Percentiles rank a stretch among this genome's conserved stretches.
Conservation (phyloP, 2,888 invertebrate genomes). For the Exephanes ischioxanthus region DNA sequence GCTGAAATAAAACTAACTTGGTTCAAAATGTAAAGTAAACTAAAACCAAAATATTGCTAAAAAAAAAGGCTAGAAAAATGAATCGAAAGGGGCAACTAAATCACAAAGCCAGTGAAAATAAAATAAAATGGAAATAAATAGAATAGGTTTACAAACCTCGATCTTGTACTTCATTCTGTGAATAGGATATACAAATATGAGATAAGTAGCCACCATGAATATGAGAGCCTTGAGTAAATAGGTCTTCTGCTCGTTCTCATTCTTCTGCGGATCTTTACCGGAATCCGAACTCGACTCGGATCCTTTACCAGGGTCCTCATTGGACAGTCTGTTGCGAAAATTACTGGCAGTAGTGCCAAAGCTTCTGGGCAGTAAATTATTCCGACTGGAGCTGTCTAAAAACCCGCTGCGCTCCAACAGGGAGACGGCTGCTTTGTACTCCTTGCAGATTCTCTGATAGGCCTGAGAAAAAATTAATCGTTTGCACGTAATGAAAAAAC, state of each 20-base stretch:
- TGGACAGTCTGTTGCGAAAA: conserved; percentile 39
- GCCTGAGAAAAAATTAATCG: conserved; percentile 73
- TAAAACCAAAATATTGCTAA: neutral
- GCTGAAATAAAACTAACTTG: neutral
- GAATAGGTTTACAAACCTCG: conserved; percentile 52
- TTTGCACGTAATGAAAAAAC: conserved; percentile 4
- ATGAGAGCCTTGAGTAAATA: conserved; percentile 70
- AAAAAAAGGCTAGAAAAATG: neutral
- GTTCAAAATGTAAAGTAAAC: neutral
- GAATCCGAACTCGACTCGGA: conserved; percentile 61
- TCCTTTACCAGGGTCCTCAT: conserved; percentile 50
- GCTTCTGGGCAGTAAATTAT: conserved; percentile 56
- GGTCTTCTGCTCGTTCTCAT: conserved; percentile 70
- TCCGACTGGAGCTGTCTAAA: conserved; percentile 34
- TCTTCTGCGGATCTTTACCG: conserved; percentile 73
- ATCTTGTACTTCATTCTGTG: conserved; percentile 51
- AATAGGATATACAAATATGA: conserved; percentile 60
- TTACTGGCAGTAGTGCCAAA: conserved; percentile 71
- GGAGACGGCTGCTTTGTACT: conserved; percentile 87
- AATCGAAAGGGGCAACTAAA: neutral
- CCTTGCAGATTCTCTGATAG: conserved; percentile 83
- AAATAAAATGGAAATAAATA: neutral
- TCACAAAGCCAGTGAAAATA: neutral
- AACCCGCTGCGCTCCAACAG: conserved; percentile 70
- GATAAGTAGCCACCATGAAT: conserved; percentile 61